phyloP scores from a whole-genome alignment of 2,888 invertebrate species.

The Limenitis camilla region DNA sequence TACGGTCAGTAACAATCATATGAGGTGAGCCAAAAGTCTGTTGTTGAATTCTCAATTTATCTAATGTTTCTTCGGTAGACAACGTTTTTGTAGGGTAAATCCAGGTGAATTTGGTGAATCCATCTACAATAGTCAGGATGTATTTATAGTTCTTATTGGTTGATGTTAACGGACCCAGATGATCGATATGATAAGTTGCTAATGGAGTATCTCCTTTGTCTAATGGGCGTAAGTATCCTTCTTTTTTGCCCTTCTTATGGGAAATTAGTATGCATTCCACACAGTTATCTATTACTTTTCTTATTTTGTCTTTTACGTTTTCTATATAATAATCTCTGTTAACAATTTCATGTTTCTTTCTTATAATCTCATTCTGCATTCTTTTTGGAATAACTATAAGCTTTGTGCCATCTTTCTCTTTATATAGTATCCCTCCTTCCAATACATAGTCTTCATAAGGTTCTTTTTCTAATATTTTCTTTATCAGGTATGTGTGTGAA shows the following conservation, averaged over 20 bases:
- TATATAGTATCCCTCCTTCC: background rate
- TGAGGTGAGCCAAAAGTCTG: slow-evolving; percentile 22
- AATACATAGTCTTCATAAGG: background rate
- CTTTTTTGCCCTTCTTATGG: slow-evolving; percentile 29
- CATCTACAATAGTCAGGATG: slow-evolving; percentile 37
- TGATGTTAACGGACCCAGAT: slow-evolving; percentile 34
- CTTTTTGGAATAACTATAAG: slow-evolving; percentile 25
- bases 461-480: background rate
- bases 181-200: slow-evolving; percentile 37
- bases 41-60: slow-evolving; percentile 32
- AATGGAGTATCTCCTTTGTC: slow-evolving; percentile 35
- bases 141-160: slow-evolving; percentile 35
- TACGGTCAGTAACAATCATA: slow-evolving; percentile 23
- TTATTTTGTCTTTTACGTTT: too few relatives aligned
- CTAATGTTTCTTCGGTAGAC: slow-evolving; percentile 32
- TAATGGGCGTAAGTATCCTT: slow-evolving; percentile 35
- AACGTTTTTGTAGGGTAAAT: slow-evolving; percentile 34
- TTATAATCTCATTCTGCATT: slow-evolving; percentile 34
- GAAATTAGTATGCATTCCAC: slow-evolving; percentile 12
- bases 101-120: slow-evolving; percentile 39
- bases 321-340: too few relatives aligned
- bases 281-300: too few relatives aligned
- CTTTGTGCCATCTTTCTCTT: background rate
- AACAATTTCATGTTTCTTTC: too few relatives aligned
- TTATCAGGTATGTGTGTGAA: background rate